Base-by-base conservation (phyloP, 2,113 vertebrate genomes). In the Spermophilus dauricus region DNA sequence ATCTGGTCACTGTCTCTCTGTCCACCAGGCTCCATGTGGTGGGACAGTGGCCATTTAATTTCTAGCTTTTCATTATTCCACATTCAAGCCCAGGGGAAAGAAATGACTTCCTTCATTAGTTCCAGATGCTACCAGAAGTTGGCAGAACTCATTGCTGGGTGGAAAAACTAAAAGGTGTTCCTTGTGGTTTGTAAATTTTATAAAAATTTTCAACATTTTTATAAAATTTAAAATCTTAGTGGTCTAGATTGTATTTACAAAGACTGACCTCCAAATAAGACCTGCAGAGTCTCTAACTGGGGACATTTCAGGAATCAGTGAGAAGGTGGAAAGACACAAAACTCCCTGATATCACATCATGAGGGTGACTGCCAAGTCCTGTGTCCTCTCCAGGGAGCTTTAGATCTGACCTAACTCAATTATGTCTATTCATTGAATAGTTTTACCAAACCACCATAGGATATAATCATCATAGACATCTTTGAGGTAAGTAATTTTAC, bases 131-230 rank as follows among this genome's bases (percentile, higher is more conserved):
- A 63, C n/a, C 56, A 76, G 51, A 94, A 86, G 37, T 34, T 58
- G 39, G n/a, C 69, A 94, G 61, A 75, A 65, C 26, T 86, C 48
- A 65, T 56, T 70, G 75, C 39, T 53, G 13, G 53, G 17, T 32
- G 22, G 37, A 72, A 85, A 72, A 88, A 86, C 28, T 42, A 77
- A 75, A 93, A 85, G n/a, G 37, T 32, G 13, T 76, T 67, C 48
- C 85, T 92, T 92, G 39, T 26, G 51, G 86, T 95, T 92, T 90
- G 61, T 70, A 76, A 86, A 72, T 30, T 86, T 20, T 24, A 22
- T 92, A 39, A 86, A 89, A 58, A n/a, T 45, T 45, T 45, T 9
- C 45, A 45, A 45, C 8, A 45, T 45, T 45, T 45, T 45, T 45
- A 45, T 45, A 24, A n/a, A 6, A 16, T 53, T n/a, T 82, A 82